These are phyloP conservation scores for Cephalotes varians DNA, from an alignment of 2,888 invertebrate species.

Conservation along the genomic window DNA sequence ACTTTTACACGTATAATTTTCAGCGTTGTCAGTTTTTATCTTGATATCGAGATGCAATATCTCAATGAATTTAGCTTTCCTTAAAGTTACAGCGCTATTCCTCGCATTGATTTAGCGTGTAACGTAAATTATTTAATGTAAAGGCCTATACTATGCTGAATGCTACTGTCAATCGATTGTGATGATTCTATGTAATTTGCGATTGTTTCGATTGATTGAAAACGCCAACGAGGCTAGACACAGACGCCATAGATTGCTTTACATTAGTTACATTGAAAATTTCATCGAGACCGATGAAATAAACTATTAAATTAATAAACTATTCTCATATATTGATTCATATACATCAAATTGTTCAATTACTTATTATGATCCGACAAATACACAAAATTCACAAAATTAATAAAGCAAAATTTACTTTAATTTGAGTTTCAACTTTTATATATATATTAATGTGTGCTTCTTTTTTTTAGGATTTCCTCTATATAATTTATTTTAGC, in stretches of 20 bases:
- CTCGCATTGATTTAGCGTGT: not conserved
- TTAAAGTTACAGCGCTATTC: not conserved
- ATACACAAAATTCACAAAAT: not conserved
- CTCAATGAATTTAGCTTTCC: not conserved
- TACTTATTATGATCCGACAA: not conserved
- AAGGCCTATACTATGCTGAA: conserved; percentile 1
- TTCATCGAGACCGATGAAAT: not conserved
- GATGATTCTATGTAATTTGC: conserved; percentile 4
- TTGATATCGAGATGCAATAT: not conserved
- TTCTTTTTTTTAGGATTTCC: not conserved
- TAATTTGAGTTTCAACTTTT: not conserved
- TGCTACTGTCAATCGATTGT: conserved; percentile 3
- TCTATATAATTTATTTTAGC: not conserved
- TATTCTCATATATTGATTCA: not conserved
- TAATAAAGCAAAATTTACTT: not conserved
- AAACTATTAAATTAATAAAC: conserved; percentile 6
- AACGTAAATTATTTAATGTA: conserved; percentile 14
- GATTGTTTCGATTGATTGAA: conserved; percentile 9
- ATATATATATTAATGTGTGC: not conserved
- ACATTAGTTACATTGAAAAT: conserved; percentile 4
- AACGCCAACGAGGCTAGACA: not conserved
- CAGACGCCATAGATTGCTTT: not conserved
- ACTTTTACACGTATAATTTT: conserved; percentile 9
- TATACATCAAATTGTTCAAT: not conserved
- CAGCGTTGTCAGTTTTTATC: not conserved